Percentiles rank a stretch among this genome's conserved stretches.
Evolutionary conservation across 2,888 invertebrate genomes (phyloP).

Genomic region (Trichacis sp.): DNA sequence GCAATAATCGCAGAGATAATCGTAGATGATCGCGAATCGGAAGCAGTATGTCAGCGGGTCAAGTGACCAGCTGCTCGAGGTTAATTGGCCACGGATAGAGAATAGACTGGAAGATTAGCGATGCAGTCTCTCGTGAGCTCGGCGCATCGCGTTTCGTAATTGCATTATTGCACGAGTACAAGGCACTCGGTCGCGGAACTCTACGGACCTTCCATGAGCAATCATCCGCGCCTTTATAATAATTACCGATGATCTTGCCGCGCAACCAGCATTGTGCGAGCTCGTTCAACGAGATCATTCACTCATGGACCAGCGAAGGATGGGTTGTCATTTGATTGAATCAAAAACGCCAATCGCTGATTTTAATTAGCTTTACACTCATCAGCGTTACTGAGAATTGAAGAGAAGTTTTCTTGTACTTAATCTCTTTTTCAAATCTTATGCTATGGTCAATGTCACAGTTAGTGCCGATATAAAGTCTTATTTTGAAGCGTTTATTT

Average conservation of each 20-base stretch:
- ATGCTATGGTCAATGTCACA: too few relatives aligned
- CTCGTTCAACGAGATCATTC: constrained; percentile 42
- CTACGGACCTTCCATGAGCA: constrained; percentile 1
- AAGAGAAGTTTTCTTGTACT: too few relatives aligned
- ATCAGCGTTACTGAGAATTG: too few relatives aligned
- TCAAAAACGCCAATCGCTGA: neutral
- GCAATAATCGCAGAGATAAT: constrained; percentile 40
- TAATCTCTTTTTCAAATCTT: too few relatives aligned
- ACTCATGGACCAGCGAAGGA: constrained; percentile 8
- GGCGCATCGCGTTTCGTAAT: constrained; percentile 23
- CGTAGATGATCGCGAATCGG: constrained; percentile 39
- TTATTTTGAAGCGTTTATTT: too few relatives aligned
- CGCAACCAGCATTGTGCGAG: constrained; percentile 39
- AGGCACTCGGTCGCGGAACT: constrained; percentile 11
- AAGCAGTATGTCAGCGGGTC: constrained; percentile 44
- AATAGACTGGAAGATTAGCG: constrained; percentile 29
- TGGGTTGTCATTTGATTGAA: constrained; percentile 3
- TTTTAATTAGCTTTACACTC: neutral
- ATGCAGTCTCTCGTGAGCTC: constrained; percentile 15
- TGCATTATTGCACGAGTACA: constrained; percentile 32
- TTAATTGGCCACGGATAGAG: constrained; percentile 37
- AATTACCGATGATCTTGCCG: constrained; percentile 13
- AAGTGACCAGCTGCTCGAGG: constrained; percentile 34
- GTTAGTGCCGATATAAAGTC: too few relatives aligned
- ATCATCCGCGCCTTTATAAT: constrained; percentile 9